phyloP scores from a whole-genome alignment of 2,888 invertebrate genomes.

The Ornithoptera priamus region DNA sequence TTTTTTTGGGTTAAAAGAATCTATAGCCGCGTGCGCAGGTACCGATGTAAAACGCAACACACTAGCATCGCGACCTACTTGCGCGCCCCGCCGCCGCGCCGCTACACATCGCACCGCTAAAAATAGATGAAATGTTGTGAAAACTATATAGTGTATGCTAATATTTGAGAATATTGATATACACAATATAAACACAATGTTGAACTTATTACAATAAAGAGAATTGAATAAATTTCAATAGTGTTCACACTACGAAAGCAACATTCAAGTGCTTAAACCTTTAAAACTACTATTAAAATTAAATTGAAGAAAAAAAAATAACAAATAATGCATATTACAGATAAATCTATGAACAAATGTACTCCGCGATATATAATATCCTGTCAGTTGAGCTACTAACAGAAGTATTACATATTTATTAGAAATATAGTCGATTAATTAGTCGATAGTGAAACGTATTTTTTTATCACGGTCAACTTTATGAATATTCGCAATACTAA shows the following conservation, averaged over 20 bases:
- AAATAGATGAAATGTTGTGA: conserved; percentile 65
- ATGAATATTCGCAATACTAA: background rate
- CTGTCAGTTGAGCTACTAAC: background rate
- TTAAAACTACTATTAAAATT: background rate
- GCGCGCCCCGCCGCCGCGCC: conserved; percentile 50
- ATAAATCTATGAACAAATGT: background rate
- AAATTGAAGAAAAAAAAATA: background rate
- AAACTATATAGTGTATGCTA: conserved; percentile 43
- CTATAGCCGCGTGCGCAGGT: conserved; percentile 44
- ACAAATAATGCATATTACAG: background rate
- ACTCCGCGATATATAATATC: background rate
- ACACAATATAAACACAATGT: background rate
- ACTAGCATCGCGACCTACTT: conserved; percentile 67
- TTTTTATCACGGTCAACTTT: background rate
- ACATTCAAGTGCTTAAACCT: too few relatives aligned
- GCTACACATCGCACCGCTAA: conserved; percentile 57
- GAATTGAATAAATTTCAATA: background rate
- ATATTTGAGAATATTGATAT: conserved; percentile 9
- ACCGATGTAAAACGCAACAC: conserved; percentile 39
- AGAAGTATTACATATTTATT: background rate
- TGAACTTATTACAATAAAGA: background rate
- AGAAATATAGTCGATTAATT: background rate
- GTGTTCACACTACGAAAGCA: too few relatives aligned
- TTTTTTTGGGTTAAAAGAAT: conserved; percentile 50
- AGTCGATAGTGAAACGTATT: background rate